Evolutionary conservation across 2,113 vertebrate species (phyloP), one percentile per base, ranked within the genome.

Genomic region (Cyprinus carpio): DNA sequence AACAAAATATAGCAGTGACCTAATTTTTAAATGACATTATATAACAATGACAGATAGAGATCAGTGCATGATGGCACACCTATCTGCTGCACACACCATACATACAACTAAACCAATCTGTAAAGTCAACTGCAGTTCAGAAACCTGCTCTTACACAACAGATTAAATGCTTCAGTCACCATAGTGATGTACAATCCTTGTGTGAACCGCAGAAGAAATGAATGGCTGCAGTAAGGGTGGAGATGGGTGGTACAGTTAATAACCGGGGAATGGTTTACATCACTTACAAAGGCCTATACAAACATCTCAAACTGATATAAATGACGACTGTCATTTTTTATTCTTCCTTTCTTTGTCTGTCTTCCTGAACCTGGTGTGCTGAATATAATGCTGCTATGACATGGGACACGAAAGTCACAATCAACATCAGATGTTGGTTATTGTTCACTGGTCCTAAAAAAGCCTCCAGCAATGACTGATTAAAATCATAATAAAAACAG

Each of bases 281-380:
- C 83, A 69, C 34, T 29, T 29, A 72, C 64, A 85, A 34, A 85
- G 27, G 64, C 31, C 46, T 69, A 29, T 85, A 18, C 43, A 79
- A 85, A 78, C 27, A 84, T 77, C 29, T 67, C 40, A 49, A 25
- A 56, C 20, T 27, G 10, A 67, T 56, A 62, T 78, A 31, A 51
- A 71, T 11, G 54, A n/a, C 37, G 13, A n/a, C n/a, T n/a, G 37
- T 62, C 27, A 12, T 40, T 69, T 64, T 37, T 72, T 56, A 40
- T 8, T 75, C 15, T 82, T 27, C 49, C 81, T 60, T 72, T 18
- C 31, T 71, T 40, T 65, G 8, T 54, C 64, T 23, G 6, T 58
- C 2, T 71, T 27, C 54, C 75, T 71, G 20, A 18, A 37, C 23
- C 43, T n/a, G 46, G 65, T 54, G 43, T 18, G 56, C 54, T 23